These are phyloP conservation scores for Drosophila albomicans DNA, from an alignment of 1,140 invertebrate species.

Conservation along the genomic window DNA sequence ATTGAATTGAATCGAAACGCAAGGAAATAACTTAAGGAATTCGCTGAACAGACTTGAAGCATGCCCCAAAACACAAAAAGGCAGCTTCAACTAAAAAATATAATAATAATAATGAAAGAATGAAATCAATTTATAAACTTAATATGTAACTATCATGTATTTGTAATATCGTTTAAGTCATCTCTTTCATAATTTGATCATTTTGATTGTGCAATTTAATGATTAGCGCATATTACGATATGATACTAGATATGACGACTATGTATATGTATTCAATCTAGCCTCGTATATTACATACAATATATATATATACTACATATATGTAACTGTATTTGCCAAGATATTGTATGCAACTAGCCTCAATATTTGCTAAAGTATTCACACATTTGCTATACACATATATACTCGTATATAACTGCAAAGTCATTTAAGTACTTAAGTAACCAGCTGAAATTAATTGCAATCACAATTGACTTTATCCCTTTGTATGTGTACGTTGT, in stretches of 20 bases:
- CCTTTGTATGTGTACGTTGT: constrained; percentile 27
- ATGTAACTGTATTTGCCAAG: constrained; percentile 53
- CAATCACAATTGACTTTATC: constrained; percentile 40
- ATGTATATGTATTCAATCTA: constrained; percentile 33
- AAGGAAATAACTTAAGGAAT: constrained; percentile 56
- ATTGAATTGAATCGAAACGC: constrained; percentile 37
- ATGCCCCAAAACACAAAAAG: constrained; percentile 1
- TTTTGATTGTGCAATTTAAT: constrained; percentile 68
- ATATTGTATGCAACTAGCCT: constrained; percentile 46
- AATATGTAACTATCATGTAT: constrained; percentile 38
- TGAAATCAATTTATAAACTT: constrained; percentile 26
- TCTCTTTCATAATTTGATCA: constrained; percentile 31
- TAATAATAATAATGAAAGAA: constrained; percentile 4
- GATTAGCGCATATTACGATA: constrained; percentile 53
- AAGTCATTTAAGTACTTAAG: constrained; percentile 78
- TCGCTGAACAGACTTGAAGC: constrained; percentile 68
- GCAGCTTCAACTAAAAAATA: constrained; percentile 39
- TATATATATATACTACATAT: constrained; percentile 24
- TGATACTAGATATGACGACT: constrained; percentile 34
- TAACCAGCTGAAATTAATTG: constrained; percentile 31
- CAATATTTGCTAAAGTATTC: constrained; percentile 71
- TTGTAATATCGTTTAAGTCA: constrained; percentile 62
- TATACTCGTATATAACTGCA: constrained; percentile 38
- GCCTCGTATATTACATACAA: constrained; percentile 32
- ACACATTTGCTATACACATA: constrained; percentile 58